A percentile compares a stretch with the other conserved stretches of the same genome.
Conservation (phyloP, 1,140 invertebrate genomes). For the Aphelinus certus region DNA sequence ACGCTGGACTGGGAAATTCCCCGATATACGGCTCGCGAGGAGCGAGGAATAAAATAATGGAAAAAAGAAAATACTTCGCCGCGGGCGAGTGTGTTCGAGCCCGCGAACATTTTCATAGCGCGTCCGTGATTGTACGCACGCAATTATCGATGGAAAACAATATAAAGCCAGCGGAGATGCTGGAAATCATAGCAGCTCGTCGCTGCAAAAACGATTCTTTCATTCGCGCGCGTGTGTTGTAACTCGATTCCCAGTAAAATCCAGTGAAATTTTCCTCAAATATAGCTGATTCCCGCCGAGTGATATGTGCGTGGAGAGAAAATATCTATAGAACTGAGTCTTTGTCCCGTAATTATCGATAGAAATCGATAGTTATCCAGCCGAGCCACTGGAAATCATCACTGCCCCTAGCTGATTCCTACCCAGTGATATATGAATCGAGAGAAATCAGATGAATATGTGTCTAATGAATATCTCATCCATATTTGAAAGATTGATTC, state of each 20-base stretch:
- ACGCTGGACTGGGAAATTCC: not conserved
- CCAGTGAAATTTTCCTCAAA: no score
- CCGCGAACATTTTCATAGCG: slow-evolving; percentile 22
- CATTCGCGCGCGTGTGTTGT: not conserved
- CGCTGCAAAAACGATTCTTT: not conserved
- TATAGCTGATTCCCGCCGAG: no score
- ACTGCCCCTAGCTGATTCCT: no score
- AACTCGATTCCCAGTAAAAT: no score
- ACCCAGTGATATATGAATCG: no score
- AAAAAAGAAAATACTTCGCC: not conserved
- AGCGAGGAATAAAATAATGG: not conserved
- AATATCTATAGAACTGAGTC: slow-evolving; percentile 25
- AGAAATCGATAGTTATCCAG: no score
- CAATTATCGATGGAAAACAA: slow-evolving; percentile 12
- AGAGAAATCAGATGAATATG: no score
- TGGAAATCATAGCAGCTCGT: no score
- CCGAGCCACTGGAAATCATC: no score
- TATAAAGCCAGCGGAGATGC: not conserved
- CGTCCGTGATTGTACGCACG: slow-evolving; percentile 11
- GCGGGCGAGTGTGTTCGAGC: not conserved
- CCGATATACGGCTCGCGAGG: slow-evolving; percentile 14
- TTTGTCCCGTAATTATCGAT: not conserved
- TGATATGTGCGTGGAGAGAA: not conserved
- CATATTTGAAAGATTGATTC: no score
- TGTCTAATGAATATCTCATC: no score